Evolutionary conservation across 2,888 invertebrate genomes (phyloP).

Genomic region (Gisinianus flammeolus): DNA sequence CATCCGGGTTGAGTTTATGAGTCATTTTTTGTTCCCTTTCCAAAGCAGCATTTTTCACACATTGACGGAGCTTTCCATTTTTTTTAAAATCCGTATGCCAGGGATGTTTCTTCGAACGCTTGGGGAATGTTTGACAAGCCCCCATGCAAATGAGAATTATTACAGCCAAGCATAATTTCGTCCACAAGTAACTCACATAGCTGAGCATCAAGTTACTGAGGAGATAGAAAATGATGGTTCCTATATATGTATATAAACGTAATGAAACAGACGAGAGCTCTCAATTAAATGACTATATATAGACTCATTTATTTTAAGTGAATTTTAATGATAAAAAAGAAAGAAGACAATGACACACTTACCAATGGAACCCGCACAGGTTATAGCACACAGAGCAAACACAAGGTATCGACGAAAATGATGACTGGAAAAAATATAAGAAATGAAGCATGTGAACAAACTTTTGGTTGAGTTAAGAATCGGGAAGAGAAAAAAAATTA

Average conservation of each 20-base stretch:
- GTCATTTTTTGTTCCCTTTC: constrained; percentile 1
- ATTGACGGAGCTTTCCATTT: constrained; percentile 8
- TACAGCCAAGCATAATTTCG: constrained; percentile 26
- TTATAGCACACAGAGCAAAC: constrained; percentile 27
- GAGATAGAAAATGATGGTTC: constrained; percentile 39
- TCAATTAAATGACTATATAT: too few species aligned
- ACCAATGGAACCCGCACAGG: constrained; percentile 13
- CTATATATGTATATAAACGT: too few species aligned
- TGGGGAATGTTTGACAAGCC: constrained; percentile 25
- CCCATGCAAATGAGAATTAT: constrained; percentile 31
- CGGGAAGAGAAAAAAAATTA: too few species aligned
- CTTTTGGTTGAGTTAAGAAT: neutral
- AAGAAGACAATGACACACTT: too few species aligned
- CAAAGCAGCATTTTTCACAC: constrained; percentile 6
- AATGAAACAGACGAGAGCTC: too few species aligned
- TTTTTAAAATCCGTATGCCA: neutral
- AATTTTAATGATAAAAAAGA: too few species aligned
- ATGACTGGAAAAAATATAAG: too few species aligned
- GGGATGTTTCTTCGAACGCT: neutral
- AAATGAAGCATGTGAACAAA: neutral
- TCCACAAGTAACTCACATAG: constrained; percentile 41
- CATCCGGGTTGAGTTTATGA: neutral
- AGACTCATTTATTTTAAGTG: too few species aligned
- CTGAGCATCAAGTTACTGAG: constrained; percentile 24
- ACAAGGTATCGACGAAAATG: constrained; percentile 43